Base-by-base conservation (phyloP, 2,797 vertebrate species). In the Brachymystax lenok region DNA sequence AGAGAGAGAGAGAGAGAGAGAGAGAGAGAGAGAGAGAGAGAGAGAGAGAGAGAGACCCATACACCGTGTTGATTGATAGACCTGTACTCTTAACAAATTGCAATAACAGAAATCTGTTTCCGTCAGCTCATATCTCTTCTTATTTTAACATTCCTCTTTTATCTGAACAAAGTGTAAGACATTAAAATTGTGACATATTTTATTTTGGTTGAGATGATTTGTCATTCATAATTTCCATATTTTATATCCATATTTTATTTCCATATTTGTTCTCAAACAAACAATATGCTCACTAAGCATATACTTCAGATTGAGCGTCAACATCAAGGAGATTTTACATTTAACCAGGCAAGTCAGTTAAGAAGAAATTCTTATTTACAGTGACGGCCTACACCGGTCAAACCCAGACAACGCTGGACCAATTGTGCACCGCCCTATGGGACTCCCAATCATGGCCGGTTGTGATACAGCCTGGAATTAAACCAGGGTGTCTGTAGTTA, bases 41-140 rank as follows among this genome's bases (percentile, higher is more conserved):
- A 33, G 30, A 33, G 5, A 5, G 30, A 33, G 5, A 24, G 24
- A 24, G 24, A 24, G 24, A 35, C 6, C 33, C 33, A 35, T 35
- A 35, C 33, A 35, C 33, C 5, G 1, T 35, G 82, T 86, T 83
- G 82, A 93, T 91, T 93, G 92, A 93, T 93, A 83, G 88, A 90
- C 67, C 85, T 80, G 85, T 84, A 80, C 84, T 87, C 85, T 88
- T 90, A 90, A 91, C 90, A 89, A 91, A 93, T 91, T 91, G 82
- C 86, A 87, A 85, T 82, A 88, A 84, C 87, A 89, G 84, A 91
- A 92, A 91, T 85, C 81, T 90, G 85, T 89, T 86, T 89, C 86
- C 86, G 91, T 93, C 90, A 93, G 92, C 90, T 78, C 77, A 86
- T 91, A 92, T 86, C 87, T 21, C 4, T 73, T 61, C 5, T 21